phyloP scores from a whole-genome alignment of 2,797 vertebrate genomes.

The Babyrousa celebensis region DNA sequence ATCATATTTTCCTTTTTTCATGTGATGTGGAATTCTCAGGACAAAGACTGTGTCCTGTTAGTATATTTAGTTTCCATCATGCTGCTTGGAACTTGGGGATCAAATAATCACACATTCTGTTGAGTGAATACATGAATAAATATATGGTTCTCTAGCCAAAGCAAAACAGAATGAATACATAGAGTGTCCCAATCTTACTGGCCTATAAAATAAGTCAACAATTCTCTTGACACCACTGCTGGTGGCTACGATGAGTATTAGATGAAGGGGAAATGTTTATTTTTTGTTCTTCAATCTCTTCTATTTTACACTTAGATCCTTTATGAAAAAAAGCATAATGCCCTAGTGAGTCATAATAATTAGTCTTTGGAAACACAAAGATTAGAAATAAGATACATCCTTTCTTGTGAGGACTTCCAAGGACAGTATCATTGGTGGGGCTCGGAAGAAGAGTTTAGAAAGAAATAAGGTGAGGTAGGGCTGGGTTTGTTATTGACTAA shows the following conservation, averaged over 20 bases:
- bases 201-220: background rate
- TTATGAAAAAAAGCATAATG: background rate
- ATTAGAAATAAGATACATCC: conserved; percentile 2
- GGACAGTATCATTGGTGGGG: no score
- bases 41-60: background rate
- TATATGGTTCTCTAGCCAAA: background rate
- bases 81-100: background rate
- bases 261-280: background rate
- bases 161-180: background rate
- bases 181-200: background rate
- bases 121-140: background rate
- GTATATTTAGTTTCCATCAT: background rate
- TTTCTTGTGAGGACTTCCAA: background rate
- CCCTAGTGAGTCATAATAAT: background rate
- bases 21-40: background rate
- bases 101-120: background rate
- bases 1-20: background rate
- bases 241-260: background rate
- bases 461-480: background rate
- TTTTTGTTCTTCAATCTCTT: background rate
- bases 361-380: background rate
- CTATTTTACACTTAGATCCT: background rate
- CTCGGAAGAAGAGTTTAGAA: background rate
- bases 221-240: conserved; percentile 10
- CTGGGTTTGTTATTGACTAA: background rate